These are phyloP conservation scores for Folsomia candida DNA, from an alignment of 2,888 invertebrate genomes.

Conservation along the genomic window DNA sequence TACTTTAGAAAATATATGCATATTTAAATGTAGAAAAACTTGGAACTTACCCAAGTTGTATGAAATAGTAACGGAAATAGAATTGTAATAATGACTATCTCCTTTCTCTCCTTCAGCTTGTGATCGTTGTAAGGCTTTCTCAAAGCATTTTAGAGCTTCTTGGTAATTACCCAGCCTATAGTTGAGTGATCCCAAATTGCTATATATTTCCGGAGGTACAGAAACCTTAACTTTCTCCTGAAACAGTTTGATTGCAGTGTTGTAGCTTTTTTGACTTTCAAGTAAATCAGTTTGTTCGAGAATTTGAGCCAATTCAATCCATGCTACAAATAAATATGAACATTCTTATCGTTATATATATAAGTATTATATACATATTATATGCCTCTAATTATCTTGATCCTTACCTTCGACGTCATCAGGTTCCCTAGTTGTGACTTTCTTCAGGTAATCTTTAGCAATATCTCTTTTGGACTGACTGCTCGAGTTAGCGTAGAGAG, in stretches of 20 bases:
- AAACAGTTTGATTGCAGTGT: constrained; percentile 86
- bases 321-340: too few species aligned
- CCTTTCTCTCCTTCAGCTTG: constrained; percentile 77
- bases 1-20: too few species aligned
- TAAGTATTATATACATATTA: too few species aligned
- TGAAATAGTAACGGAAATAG: constrained; percentile 91
- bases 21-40: too few species aligned
- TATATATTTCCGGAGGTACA: constrained; percentile 94
- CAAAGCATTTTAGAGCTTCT: constrained; percentile 79
- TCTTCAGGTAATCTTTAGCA: constrained; percentile 88
- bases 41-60: constrained; percentile 98
- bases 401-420: constrained; percentile 98
- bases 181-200: constrained; percentile 93
- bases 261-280: constrained; percentile 83
- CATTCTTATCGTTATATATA: too few species aligned
- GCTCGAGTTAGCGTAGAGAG: constrained; percentile 85
- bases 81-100: constrained; percentile 91
- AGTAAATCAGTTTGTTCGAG: constrained; percentile 89
- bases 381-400: too few species aligned
- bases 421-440: constrained; percentile 89
- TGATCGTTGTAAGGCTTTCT: constrained; percentile 80
- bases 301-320: constrained; percentile 98
- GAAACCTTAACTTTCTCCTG: constrained; percentile 90
- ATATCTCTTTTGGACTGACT: constrained; percentile 89
- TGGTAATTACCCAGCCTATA: constrained; percentile 78